Evolutionary conservation across 2,888 invertebrate genomes (phyloP).

Genomic region (Anthophora plumipes): DNA sequence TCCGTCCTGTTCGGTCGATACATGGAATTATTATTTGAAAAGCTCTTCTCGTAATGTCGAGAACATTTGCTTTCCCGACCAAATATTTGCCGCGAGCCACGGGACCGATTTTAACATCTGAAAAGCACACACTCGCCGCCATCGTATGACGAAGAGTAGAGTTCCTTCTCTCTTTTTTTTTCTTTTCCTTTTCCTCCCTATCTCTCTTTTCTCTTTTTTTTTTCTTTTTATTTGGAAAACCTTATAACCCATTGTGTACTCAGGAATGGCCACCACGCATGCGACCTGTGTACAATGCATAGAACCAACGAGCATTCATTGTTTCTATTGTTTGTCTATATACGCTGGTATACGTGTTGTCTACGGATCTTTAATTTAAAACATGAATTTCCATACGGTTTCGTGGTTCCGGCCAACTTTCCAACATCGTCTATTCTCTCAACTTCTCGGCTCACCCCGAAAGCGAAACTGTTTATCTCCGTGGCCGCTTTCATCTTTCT

Average conservation of each 20-base stretch:
- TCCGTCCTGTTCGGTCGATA: conserved; percentile 50
- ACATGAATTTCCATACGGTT: conserved; percentile 67
- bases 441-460: background rate
- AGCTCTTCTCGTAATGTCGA: conserved; percentile 66
- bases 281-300: conserved; percentile 51
- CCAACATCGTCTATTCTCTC: conserved; percentile 2
- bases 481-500: background rate
- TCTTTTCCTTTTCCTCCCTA: background rate
- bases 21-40: conserved; percentile 68
- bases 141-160: conserved; percentile 53
- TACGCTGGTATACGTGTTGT: conserved; percentile 43
- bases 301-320: conserved; percentile 59
- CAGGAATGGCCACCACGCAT: conserved; percentile 66
- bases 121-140: conserved; percentile 62
- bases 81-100: conserved; percentile 71
- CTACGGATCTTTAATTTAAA: conserved; percentile 68
- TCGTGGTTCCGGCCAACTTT: conserved; percentile 47
- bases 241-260: conserved; percentile 72
- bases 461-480: conserved; percentile 32
- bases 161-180: background rate
- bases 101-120: conserved; percentile 73
- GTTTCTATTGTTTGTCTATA: conserved; percentile 74
- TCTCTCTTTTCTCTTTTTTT: background rate
- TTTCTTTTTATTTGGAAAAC: conserved; percentile 67
- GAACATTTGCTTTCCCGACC: conserved; percentile 67